Percentiles rank a stretch among this genome's conserved stretches.
Conservation (phyloP, 2,113 vertebrate genomes). For the Porphyrio hochstetteri region DNA sequence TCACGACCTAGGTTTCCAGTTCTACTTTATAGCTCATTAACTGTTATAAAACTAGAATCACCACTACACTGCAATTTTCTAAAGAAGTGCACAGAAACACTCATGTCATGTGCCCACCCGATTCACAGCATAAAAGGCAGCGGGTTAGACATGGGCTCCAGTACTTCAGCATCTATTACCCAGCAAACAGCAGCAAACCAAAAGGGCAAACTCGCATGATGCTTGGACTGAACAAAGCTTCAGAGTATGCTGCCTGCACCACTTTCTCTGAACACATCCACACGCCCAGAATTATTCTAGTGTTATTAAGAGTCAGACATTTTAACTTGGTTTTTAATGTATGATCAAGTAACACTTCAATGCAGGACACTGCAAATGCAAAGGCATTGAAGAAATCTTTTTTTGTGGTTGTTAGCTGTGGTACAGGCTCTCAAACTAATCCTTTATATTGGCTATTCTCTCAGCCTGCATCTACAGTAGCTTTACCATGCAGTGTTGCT, state of each 20-base stretch:
- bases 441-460: not conserved
- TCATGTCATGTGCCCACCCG: not conserved
- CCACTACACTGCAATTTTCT: not conserved
- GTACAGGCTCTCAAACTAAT: not conserved
- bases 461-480: not conserved
- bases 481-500: not conserved
- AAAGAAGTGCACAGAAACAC: not conserved
- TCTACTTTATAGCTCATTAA: not conserved
- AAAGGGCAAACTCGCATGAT: not conserved
- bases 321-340: not conserved
- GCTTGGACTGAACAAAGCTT: not conserved
- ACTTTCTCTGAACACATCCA: not conserved
- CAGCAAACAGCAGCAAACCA: not conserved
- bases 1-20: not conserved
- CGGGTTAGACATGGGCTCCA: not conserved
- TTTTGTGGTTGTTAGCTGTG: not conserved
- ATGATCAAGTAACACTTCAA: not conserved
- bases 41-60: not conserved
- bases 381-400: not conserved
- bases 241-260: not conserved
- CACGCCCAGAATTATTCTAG: not conserved
- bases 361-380: not conserved
- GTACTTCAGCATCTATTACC: not conserved
- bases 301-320: not conserved
- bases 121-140: not conserved